Conservation (phyloP, 2,797 vertebrate species). For the Heteromormyrus szaboi region DNA sequence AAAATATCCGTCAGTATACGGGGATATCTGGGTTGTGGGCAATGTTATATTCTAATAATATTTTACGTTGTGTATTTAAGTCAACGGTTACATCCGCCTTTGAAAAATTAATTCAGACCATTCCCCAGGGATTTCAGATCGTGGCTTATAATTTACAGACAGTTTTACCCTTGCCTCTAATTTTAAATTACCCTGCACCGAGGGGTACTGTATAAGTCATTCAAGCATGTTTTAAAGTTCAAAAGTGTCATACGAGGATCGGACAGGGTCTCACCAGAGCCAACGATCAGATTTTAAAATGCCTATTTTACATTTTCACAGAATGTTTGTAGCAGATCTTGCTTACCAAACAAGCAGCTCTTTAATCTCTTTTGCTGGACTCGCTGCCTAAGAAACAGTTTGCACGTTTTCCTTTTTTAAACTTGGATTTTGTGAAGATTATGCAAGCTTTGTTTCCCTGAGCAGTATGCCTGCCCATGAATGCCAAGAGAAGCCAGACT, state of each 20-base stretch:
- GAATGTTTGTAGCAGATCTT: background rate
- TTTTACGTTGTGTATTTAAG: background rate
- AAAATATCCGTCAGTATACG: background rate
- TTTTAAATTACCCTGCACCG: background rate
- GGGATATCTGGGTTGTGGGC: background rate
- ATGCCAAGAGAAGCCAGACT: background rate
- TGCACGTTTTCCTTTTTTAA: conserved; percentile 3
- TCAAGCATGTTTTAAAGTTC: background rate
- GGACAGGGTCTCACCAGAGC: background rate
- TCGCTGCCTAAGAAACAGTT: background rate
- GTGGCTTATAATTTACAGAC: background rate
- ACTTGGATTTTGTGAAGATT: conserved; percentile 17
- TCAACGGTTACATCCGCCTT: background rate
- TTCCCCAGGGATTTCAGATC: background rate
- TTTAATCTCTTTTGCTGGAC: background rate
- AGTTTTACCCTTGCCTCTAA: background rate
- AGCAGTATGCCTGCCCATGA: background rate
- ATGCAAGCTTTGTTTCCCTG: conserved; percentile 9
- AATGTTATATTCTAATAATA: background rate
- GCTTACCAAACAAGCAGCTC: background rate
- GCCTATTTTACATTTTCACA: background rate
- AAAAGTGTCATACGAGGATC: background rate
- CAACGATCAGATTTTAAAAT: background rate
- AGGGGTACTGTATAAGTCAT: background rate
- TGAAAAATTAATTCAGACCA: background rate